Evolutionary conservation across 2,113 vertebrate genomes (phyloP).

Genomic region (Pteruthius melanotis): DNA sequence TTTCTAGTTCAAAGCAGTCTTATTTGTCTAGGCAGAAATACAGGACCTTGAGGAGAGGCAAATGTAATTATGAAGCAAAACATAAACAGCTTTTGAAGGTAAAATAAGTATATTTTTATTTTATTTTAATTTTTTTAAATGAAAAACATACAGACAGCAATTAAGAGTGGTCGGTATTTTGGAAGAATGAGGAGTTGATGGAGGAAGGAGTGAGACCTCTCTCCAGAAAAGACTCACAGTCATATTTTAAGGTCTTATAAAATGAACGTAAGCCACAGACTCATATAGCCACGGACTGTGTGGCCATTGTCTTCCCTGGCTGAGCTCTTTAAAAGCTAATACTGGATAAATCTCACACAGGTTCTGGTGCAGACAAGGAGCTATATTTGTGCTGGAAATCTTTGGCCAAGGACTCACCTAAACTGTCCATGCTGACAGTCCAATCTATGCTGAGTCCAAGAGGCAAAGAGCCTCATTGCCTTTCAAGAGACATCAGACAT

Average conservation of each 20-base stretch:
- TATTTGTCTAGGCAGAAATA: background rate
- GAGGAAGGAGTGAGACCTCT: background rate
- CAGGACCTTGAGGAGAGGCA: background rate
- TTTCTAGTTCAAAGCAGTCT: background rate
- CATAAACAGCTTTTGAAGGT: background rate
- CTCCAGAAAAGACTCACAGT: background rate
- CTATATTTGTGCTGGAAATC: background rate
- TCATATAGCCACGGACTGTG: background rate
- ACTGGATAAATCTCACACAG: background rate
- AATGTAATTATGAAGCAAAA: background rate
- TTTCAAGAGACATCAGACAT: background rate
- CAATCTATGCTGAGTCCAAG: background rate
- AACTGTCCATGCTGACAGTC: background rate
- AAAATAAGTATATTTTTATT: background rate
- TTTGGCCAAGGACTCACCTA: background rate
- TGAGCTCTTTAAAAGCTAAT: background rate
- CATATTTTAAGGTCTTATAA: background rate
- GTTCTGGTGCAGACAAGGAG: background rate
- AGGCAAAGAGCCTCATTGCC: background rate
- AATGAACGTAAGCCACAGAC: background rate
- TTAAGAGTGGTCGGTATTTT: background rate
- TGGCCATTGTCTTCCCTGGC: background rate
- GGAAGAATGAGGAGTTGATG: background rate
- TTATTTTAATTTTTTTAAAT: background rate
- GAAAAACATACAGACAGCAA: background rate